Evolutionary conservation across 2,797 vertebrate genomes (phyloP), one percentile per base, ranked within the genome.

Genomic region (Poeciliopsis turneri): DNA sequence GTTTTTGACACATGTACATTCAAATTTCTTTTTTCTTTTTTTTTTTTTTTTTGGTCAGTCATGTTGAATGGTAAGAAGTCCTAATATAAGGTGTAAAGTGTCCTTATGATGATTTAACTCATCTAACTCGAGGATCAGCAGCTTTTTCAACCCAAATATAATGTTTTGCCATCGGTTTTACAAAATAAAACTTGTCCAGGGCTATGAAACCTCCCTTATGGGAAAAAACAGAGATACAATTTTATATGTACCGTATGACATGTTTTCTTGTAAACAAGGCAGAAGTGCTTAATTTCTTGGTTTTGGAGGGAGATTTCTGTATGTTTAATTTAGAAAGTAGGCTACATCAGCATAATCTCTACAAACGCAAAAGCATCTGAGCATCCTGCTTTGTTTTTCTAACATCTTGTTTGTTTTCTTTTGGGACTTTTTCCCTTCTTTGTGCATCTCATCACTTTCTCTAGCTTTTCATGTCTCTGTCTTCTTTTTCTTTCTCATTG

Each of bases 241-340:
- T 64, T 20, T 39, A 23, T 23, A 39, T 39, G 33, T 11, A 23
- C 18, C 39, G 61, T 66, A 8, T 39, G 18, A 39, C 41, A 66
- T 39, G 18, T 39, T 36, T 66, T 23, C 4, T 39, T 39, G 64
- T 36, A 2, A 61, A 61, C 0, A 1, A 64, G 59, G 30, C 30
- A 36, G 2, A 18, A 64, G 2, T 20, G 61, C 33, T 36, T 64
- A 8, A 15, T 36, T 20, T 30, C 16, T 64, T 64, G 36, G 61
- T 36, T 64, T 64, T 64, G 59, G 18, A 36, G 9, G 28, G 18
- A 66, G 36, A 20, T 39, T 41, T 39, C 18, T 23, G 36, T 41
- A 30, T 66, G 64, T 66, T 66, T 41, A 66, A 36, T 66, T 4
- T 66, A 66, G 36, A 39, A 66, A 66, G 64, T 66, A 66, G 64